Conservation (phyloP, 2,888 invertebrate genomes). For the Drosophila flavopinicola region DNA sequence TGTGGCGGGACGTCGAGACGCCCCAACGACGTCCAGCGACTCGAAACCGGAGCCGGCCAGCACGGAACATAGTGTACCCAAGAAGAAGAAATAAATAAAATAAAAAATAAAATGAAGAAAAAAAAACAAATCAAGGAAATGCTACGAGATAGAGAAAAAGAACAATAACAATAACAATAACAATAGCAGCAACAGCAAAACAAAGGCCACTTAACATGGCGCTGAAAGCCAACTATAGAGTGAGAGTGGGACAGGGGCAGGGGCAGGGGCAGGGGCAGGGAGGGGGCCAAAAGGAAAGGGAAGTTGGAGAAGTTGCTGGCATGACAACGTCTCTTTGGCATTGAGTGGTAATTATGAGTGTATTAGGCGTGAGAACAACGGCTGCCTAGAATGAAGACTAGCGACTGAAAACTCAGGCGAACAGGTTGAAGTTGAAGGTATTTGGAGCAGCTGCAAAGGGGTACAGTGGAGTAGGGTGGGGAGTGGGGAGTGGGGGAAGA, state of each 20-base stretch:
- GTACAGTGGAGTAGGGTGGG: background rate
- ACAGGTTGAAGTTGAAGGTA: conserved; percentile 58
- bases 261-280: background rate
- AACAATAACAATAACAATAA: conserved; percentile 9
- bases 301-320: background rate
- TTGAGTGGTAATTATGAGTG: conserved; percentile 52
- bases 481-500: background rate
- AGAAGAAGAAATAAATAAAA: conserved; percentile 20
- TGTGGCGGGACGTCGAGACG: conserved; percentile 43
- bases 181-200: conserved; percentile 8
- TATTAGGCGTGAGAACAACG: conserved; percentile 60
- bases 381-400: conserved; percentile 22
- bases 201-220: conserved; percentile 59
- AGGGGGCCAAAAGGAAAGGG: no score
- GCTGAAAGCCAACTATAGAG: conserved; percentile 33
- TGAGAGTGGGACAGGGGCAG: background rate
- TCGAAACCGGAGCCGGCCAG: conserved; percentile 21
- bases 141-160: conserved; percentile 32
- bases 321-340: conserved; percentile 39
- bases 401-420: conserved; percentile 36
- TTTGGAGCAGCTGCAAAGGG: conserved; percentile 39
- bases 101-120: conserved; percentile 8
- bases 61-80: conserved; percentile 16
- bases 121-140: conserved; percentile 54
- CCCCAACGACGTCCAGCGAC: conserved; percentile 33